Evolutionary conservation across 1,140 invertebrate species (phyloP).

Genomic region (Diabrotica virgifera): DNA sequence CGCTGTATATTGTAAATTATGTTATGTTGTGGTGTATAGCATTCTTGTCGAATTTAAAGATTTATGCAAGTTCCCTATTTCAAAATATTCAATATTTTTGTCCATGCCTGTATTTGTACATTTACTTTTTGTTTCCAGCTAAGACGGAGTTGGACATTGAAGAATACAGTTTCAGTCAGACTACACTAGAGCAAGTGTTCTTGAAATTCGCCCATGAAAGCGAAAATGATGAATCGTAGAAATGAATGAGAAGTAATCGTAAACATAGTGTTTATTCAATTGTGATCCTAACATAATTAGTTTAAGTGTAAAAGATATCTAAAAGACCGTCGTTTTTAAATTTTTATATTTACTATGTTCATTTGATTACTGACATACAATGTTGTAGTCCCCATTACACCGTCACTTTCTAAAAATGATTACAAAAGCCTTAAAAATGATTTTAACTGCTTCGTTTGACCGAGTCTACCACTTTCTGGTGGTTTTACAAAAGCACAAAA

Average conservation of each 20-base stretch:
- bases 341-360: constrained; percentile 1
- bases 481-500: too few relatives aligned
- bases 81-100: too few relatives aligned
- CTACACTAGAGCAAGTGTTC: constrained; percentile 82
- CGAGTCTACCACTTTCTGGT: too few relatives aligned
- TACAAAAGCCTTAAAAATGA: too few relatives aligned
- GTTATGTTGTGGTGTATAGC: too few relatives aligned
- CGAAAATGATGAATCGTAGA: constrained; percentile 38
- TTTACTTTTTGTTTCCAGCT: constrained; percentile 51
- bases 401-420: too few relatives aligned
- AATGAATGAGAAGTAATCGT: neutral
- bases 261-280: neutral
- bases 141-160: constrained; percentile 71
- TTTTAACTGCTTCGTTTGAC: too few relatives aligned
- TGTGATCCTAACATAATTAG: neutral
- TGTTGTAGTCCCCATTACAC: too few relatives aligned
- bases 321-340: neutral
- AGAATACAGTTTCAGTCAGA: constrained; percentile 83
- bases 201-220: constrained; percentile 81
- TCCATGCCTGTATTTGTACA: too few relatives aligned
- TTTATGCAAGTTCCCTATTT: too few relatives aligned
- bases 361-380: neutral
- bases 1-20: too few relatives aligned
- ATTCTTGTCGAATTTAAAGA: too few relatives aligned
- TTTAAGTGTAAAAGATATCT: neutral